A percentile compares a stretch with the other conserved stretches of the same genome.
These are phyloP conservation scores for Empidonax traillii DNA, from an alignment of 2,113 vertebrate species.

Conservation along the genomic window DNA sequence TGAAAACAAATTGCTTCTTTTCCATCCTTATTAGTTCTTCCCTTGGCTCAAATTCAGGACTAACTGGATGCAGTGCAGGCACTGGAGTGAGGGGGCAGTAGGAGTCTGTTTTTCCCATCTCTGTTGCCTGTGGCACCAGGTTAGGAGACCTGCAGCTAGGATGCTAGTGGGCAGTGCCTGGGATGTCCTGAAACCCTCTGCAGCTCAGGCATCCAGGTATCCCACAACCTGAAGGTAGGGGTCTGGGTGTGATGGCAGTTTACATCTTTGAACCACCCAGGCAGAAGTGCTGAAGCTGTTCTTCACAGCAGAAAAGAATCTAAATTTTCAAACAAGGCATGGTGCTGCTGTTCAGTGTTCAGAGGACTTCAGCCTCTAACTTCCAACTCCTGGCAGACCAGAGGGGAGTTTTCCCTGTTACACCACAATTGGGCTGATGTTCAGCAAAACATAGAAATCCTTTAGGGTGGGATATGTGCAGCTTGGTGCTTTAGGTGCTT, in stretches of 20 bases:
- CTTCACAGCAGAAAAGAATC: background rate
- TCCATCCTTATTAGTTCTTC: background rate
- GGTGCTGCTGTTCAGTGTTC: background rate
- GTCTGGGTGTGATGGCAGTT: background rate
- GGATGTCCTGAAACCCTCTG: background rate
- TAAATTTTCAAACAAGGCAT: background rate
- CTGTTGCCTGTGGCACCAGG: background rate
- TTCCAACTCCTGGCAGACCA: background rate
- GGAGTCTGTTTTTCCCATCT: background rate
- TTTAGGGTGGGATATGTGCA: background rate
- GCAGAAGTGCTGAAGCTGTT: background rate
- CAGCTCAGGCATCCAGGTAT: background rate
- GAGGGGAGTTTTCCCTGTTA: background rate
- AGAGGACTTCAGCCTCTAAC: background rate
- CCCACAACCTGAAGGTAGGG: accelerated
- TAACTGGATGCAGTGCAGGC: background rate
- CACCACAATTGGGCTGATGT: background rate
- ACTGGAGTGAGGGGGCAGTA: background rate
- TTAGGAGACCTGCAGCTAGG: background rate
- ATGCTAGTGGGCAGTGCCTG: accelerated
- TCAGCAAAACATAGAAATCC: background rate
- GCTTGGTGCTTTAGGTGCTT: background rate
- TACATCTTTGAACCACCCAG: background rate
- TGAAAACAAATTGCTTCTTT: background rate
- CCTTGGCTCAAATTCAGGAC: accelerated